Base-by-base conservation (phyloP, 2,888 invertebrate genomes). In the Trypoxylon attenuatum region DNA sequence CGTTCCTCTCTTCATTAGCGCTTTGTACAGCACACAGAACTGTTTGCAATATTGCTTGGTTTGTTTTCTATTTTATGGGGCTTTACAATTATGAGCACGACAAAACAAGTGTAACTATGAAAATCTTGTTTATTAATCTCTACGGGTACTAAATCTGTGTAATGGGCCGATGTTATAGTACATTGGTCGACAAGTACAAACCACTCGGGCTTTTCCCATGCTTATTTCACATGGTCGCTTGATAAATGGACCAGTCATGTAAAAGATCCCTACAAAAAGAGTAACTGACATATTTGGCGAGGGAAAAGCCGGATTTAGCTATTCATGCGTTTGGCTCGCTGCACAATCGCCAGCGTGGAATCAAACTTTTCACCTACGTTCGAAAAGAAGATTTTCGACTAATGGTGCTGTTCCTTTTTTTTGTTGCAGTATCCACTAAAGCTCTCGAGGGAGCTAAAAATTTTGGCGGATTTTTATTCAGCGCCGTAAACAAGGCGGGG, bases 401-500 rank as follows among this genome's bases (percentile, higher is more conserved):
- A 43, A 57, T 49, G 50, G 65, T 54, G 54, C 46, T 49, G 58
- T 22, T 46, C 18, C 41, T 18, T 54, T 18, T 71, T 50, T 43
- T 62, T 68, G 61, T 62, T 25, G 4, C 87, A 94, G 96, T 96
- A 87, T 95, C 96, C 78, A 95, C 94, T 80, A 96, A 96, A 89
- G 95, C 96, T 61, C 90, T 96, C 77, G 94, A 94, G 51, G 94
- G 95, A 50, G 96, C 96, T 76, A 96, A 96, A 89, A 94, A 94
- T 53, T 92, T 96, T 83, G 96, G 96, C 75, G 96, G 92, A 88
- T 97, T 97, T 90, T 91, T 98, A 77, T 97, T 96, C 89, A 96
- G 96, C 70, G 96, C 97, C 75, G 97, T 97, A 78, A 97, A 96
- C 89, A 97, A 97, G 89, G 98, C 98, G 60, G 96, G 97, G 29